phyloP scores from a whole-genome alignment of 2,888 invertebrate genomes.

The Steinernema hermaphroditum region DNA sequence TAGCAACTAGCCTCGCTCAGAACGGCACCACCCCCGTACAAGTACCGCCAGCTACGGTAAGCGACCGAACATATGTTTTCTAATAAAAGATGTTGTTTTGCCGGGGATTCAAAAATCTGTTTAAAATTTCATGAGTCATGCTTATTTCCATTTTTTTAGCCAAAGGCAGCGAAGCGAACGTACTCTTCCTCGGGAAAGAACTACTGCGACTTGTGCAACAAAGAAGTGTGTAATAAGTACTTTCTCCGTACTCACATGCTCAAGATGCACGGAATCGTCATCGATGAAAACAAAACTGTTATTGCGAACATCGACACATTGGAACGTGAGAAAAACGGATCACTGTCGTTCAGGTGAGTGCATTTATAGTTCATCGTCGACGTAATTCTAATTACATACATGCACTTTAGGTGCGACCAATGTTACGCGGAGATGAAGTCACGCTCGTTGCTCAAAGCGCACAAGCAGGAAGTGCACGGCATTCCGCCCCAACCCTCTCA shows the following conservation, averaged over 20 bases:
- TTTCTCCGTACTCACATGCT: constrained; percentile 91
- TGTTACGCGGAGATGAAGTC: constrained; percentile 97
- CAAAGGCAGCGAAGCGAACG: constrained; percentile 51
- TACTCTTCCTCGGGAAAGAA: constrained; percentile 65
- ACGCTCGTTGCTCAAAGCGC: constrained; percentile 93
- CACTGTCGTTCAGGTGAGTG: constrained; percentile 56
- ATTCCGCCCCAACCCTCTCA: constrained; percentile 70
- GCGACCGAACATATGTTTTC: too few species aligned
- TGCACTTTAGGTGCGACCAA: constrained; percentile 83
- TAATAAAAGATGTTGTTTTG: too few species aligned
- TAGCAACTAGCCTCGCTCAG: constrained; percentile 19
- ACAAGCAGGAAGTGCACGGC: constrained; percentile 96
- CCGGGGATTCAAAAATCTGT: too few species aligned
- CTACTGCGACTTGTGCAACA: constrained; percentile 67
- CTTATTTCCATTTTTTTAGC: constrained; percentile 23
- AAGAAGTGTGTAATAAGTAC: constrained; percentile 92
- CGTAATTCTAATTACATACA: neutral
- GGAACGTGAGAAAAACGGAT: constrained; percentile 61
- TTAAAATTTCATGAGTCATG: neutral
- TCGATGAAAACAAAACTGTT: constrained; percentile 67
- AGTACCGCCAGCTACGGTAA: constrained; percentile 28
- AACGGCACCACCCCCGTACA: neutral
- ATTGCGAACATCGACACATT: constrained; percentile 66
- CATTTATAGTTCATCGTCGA: neutral
- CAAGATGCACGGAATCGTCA: constrained; percentile 75